Evolutionary conservation across 2,113 vertebrate genomes (phyloP).

Genomic region (Electrona antarctica): DNA sequence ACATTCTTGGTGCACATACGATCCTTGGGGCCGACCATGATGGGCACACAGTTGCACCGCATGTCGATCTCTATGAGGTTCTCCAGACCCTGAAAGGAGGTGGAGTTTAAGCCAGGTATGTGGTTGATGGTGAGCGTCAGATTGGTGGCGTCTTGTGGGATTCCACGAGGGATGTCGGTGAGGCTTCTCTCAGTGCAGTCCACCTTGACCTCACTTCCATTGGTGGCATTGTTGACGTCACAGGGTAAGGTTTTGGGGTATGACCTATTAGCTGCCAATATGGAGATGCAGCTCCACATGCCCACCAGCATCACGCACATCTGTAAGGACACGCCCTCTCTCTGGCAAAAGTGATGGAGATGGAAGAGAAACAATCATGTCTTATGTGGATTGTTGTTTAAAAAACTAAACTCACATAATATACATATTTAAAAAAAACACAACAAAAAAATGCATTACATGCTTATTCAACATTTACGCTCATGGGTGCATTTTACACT

Average conservation of each 20-base stretch:
- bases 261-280: slow-evolving; percentile 64
- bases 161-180: slow-evolving; percentile 79
- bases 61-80: slow-evolving; percentile 90
- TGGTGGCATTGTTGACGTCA: slow-evolving; percentile 72
- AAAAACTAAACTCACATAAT: too few relatives aligned
- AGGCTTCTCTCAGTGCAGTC: slow-evolving; percentile 88
- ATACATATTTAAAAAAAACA: too few relatives aligned
- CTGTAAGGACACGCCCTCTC: slow-evolving; percentile 42
- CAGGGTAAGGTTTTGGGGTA: slow-evolving; percentile 93
- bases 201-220: slow-evolving; percentile 76
- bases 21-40: slow-evolving; percentile 86
- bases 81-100: slow-evolving; percentile 80
- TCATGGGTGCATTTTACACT: not conserved
- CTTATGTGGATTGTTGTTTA: too few relatives aligned
- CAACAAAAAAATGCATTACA: not conserved
- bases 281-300: slow-evolving; percentile 28
- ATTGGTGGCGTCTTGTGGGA: slow-evolving; percentile 88
- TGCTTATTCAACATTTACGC: not conserved
- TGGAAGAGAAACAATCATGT: not conserved
- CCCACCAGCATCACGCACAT: slow-evolving; percentile 44
- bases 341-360: slow-evolving; percentile 25
- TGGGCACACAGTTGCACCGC: slow-evolving; percentile 92
- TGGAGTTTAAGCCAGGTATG: slow-evolving; percentile 80
- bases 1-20: slow-evolving; percentile 71
- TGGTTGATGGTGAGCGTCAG: slow-evolving; percentile 92